These are phyloP conservation scores for Tinea pellionella DNA, from an alignment of 2,888 invertebrate genomes.

Conservation along the genomic window DNA sequence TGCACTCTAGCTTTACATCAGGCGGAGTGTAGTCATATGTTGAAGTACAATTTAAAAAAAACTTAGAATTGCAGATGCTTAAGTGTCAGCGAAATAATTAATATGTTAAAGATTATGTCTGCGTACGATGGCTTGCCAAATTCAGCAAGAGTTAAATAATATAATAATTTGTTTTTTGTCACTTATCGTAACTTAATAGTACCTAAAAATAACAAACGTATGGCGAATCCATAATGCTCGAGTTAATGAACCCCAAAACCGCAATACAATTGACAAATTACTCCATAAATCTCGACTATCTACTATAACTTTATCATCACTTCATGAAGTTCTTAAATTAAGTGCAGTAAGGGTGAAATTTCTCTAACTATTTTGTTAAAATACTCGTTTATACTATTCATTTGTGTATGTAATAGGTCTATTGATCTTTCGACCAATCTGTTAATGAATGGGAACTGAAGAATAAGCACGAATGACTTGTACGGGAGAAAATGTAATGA, in stretches of 20 bases:
- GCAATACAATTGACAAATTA: not conserved
- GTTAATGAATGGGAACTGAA: not conserved
- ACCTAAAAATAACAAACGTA: no score
- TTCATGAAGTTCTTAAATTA: not conserved
- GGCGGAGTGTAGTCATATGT: no score
- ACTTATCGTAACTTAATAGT: no score
- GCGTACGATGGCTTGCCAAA: no score
- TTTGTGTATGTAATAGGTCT: not conserved
- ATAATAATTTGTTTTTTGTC: no score
- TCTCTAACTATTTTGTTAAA: not conserved
- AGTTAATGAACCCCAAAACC: not conserved
- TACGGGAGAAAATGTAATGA: not conserved
- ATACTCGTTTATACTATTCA: no score
- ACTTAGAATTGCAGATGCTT: no score
- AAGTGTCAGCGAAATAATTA: no score
- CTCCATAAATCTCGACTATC: not conserved
- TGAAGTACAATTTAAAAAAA: no score
- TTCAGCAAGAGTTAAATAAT: no score
- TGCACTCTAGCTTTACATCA: no score
- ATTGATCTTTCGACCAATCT: constrained; percentile 5
- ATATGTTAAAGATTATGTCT: no score
- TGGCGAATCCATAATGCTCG: not conserved
- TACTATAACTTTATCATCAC: not conserved
- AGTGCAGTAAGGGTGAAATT: not conserved
- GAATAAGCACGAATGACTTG: not conserved